Base-by-base conservation (phyloP, 2,797 vertebrate genomes). In the Pogoniulus pusillus region DNA sequence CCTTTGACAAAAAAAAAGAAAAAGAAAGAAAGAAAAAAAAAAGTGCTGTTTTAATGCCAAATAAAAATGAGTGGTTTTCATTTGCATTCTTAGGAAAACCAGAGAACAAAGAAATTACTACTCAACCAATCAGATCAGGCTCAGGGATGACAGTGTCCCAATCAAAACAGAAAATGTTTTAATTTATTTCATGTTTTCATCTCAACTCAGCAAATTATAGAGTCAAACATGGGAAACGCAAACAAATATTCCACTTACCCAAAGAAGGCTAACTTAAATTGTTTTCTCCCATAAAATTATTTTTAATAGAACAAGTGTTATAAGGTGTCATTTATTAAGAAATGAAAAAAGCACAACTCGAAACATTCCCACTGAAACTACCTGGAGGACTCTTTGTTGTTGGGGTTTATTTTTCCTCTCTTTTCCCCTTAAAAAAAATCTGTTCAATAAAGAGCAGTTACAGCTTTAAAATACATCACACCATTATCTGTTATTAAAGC, bases 31-130 rank as follows among this genome's bases (percentile, higher is more conserved):
- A 97, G 37, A 37, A 96, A n/a, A 97, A 97, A 96, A 96, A 95
- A 95, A 96, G 94, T 96, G 96, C 93, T 94, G 95, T 97, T 97
- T 97, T 97, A 97, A 97, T 96, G 94, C 95, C 96, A 98, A 97
- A 97, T 97, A 97, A 97, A 97, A 97, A 96, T 96, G 97, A 97
- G 95, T 96, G 96, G 93, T 93, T 98, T 97, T 96, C 96, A 97
- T 98, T 97, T 97, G 97, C 97, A 97, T 98, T 96, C 97, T 97
- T 96, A 95, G 94, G 89, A 96, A 97, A 97, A 97, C 96, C 96
- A 96, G 95, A 97, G 97, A 97, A 98, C 97, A 98, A 98, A 97
- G 97, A 97, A 97, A 97, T 97, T 97, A 97, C 91, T 96, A 96
- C 96, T 96, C 96, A 96, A 91, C 97, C 97, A 97, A 97, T 96